Evolutionary conservation across 2,113 vertebrate genomes (phyloP).

Genomic region (Podocnemis expansa): DNA sequence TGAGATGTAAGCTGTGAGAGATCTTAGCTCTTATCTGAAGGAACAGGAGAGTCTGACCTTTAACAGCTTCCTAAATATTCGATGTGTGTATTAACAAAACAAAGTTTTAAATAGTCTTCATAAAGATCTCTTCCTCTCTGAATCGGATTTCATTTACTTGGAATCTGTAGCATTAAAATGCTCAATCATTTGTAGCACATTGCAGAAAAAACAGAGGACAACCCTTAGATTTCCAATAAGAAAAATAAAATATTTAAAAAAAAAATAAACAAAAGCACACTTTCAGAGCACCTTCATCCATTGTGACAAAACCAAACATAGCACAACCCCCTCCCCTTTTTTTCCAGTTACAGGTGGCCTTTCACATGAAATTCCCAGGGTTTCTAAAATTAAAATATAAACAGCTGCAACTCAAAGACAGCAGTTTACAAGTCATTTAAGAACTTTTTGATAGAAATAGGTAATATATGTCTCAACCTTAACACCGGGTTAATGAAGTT

Average conservation of each 20-base stretch:
- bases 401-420: too few relatives aligned
- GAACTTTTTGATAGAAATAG: neutral
- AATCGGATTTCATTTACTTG: neutral
- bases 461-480: accelerated
- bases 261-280: neutral
- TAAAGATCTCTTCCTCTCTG: neutral
- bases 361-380: neutral
- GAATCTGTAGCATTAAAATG: too few relatives aligned
- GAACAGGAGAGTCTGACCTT: too few relatives aligned
- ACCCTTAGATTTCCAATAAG: neutral
- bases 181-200: neutral
- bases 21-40: too few relatives aligned
- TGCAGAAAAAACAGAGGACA: neutral
- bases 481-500: neutral
- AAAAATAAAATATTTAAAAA: neutral
- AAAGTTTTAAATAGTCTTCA: neutral
- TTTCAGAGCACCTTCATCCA: neutral
- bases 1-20: too few relatives aligned
- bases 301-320: neutral
- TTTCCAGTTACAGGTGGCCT: neutral
- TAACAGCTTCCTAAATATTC: neutral
- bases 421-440: accelerated
- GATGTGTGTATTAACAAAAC: neutral
- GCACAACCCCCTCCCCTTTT: too few relatives aligned
- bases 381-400: neutral